These are phyloP conservation scores for Caradrina kadenii DNA, from an alignment of 2,888 invertebrate species.

Conservation along the genomic window DNA sequence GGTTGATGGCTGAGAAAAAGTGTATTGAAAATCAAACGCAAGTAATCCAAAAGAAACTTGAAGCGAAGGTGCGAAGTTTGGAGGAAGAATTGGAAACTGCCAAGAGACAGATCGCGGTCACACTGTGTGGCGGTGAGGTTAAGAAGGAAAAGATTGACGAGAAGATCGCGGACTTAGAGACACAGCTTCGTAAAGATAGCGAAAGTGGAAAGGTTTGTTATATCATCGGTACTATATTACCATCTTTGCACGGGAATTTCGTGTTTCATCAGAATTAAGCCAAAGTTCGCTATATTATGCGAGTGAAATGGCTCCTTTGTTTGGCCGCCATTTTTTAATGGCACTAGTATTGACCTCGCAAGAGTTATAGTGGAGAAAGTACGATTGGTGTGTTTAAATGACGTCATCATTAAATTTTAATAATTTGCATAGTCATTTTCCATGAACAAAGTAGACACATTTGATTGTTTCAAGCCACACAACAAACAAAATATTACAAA, in stretches of 20 bases:
- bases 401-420: too few relatives aligned
- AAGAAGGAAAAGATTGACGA: slow-evolving; percentile 79
- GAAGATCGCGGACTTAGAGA: slow-evolving; percentile 77
- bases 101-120: slow-evolving; percentile 74
- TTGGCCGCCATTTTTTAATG: too few relatives aligned
- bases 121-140: slow-evolving; percentile 72
- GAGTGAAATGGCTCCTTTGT: too few relatives aligned
- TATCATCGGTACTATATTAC: neutral
- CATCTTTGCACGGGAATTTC: too few relatives aligned
- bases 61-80: slow-evolving; percentile 73
- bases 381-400: too few relatives aligned
- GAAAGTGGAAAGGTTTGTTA: slow-evolving; percentile 45
- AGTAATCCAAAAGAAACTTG: slow-evolving; percentile 68
- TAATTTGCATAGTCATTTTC: too few relatives aligned
- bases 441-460: too few relatives aligned
- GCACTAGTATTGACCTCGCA: too few relatives aligned
- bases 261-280: too few relatives aligned
- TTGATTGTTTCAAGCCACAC: too few relatives aligned
- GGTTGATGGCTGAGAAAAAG: slow-evolving; percentile 80
- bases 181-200: slow-evolving; percentile 72
- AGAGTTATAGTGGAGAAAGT: too few relatives aligned
- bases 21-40: slow-evolving; percentile 74
- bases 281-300: too few relatives aligned
- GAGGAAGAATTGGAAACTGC: slow-evolving; percentile 80
- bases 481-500: neutral